Evolutionary conservation across 2,888 invertebrate species (phyloP).

Genomic region (Eupelmus urozonus): DNA sequence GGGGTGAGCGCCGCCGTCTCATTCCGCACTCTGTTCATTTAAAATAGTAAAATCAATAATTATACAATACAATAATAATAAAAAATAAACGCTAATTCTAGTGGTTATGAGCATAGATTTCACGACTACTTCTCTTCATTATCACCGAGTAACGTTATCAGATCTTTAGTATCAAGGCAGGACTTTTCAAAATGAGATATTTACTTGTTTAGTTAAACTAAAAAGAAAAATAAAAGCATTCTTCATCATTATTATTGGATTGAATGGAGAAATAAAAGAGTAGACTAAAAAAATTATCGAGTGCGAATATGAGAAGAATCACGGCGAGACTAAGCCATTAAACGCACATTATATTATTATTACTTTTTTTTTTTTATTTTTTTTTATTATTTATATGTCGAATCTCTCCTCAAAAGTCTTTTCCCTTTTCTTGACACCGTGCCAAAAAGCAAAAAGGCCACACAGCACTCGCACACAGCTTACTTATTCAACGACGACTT

Average conservation of each 20-base stretch:
- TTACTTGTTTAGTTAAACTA: slow-evolving; percentile 13
- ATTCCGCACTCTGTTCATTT: slow-evolving; percentile 35
- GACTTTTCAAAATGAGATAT: slow-evolving; percentile 47
- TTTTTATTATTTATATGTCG: slow-evolving; percentile 14
- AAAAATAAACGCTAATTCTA: slow-evolving; percentile 49
- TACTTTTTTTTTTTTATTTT: slow-evolving; percentile 5
- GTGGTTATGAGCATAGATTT: slow-evolving; percentile 43
- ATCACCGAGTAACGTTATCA: slow-evolving; percentile 53
- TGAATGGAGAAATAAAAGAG: slow-evolving; percentile 27
- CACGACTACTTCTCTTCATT: slow-evolving; percentile 29
- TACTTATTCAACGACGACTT: slow-evolving; percentile 58
- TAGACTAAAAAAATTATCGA: slow-evolving; percentile 36
- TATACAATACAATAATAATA: slow-evolving; percentile 31
- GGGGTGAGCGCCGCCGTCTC: slow-evolving; percentile 33
- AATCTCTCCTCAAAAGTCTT: slow-evolving; percentile 39
- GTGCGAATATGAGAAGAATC: slow-evolving; percentile 48
- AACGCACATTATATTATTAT: slow-evolving; percentile 15
- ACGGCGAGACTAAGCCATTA: slow-evolving; percentile 44
- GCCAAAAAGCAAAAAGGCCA: slow-evolving; percentile 64
- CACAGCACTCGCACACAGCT: slow-evolving; percentile 62
- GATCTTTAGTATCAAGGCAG: slow-evolving; percentile 59
- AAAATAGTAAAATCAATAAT: slow-evolving; percentile 3
- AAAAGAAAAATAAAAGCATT: not conserved
- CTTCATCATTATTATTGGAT: too few species aligned
- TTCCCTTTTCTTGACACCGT: slow-evolving; percentile 41